Percentiles rank a stretch among this genome's conserved stretches.
Conservation (phyloP, 2,888 invertebrate species). For the Aricia artaxerxes region DNA sequence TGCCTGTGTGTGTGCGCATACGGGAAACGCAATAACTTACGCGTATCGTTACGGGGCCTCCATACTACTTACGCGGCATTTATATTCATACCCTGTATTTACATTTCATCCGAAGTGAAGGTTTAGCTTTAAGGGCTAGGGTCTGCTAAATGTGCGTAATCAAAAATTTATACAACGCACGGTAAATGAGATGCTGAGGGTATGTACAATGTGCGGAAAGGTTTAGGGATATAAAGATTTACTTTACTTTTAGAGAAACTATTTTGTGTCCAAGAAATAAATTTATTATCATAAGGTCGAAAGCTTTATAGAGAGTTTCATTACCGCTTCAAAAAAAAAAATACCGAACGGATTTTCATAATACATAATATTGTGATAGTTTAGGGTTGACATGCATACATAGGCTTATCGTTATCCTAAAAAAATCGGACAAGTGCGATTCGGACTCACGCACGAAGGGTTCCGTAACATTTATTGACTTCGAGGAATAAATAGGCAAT, state of each 20-base stretch:
- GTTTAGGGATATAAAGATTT: conserved; percentile 4
- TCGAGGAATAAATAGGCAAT: too few relatives aligned
- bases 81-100: conserved; percentile 78
- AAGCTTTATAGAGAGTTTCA: too few relatives aligned
- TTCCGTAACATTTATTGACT: too few relatives aligned
- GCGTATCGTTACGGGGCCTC: conserved; percentile 49
- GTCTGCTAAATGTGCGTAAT: conserved; percentile 27
- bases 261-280: neutral
- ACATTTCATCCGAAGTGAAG: conserved; percentile 60
- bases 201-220: conserved; percentile 12
- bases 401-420: too few relatives aligned
- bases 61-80: conserved; percentile 71
- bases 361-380: too few relatives aligned
- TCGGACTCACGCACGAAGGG: too few relatives aligned
- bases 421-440: too few relatives aligned
- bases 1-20: conserved; percentile 12
- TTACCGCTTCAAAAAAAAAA: too few relatives aligned
- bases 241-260: neutral
- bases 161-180: conserved; percentile 28
- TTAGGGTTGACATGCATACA: too few relatives aligned
- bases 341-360: too few relatives aligned
- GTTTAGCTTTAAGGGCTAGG: conserved; percentile 27
- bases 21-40: conserved; percentile 25
- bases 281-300: neutral
- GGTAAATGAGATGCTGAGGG: conserved; percentile 5